Evolutionary conservation across 2,888 invertebrate genomes (phyloP).

Genomic region (Anarsia innoxiella): DNA sequence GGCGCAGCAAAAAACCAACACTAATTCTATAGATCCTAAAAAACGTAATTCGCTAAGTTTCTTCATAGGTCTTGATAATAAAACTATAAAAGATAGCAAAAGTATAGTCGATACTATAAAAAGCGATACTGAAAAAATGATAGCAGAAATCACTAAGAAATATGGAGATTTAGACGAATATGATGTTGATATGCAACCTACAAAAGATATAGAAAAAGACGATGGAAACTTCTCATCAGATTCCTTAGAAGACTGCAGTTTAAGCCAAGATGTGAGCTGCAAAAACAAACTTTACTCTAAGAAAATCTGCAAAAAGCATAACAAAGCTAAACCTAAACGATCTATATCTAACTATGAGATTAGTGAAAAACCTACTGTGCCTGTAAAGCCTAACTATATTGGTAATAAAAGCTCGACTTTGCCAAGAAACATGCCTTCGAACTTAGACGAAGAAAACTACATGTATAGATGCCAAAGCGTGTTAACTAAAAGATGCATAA

Average conservation of each 20-base stretch:
- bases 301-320: conserved; percentile 70
- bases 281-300: conserved; percentile 70
- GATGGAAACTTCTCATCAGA: conserved; percentile 87
- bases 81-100: conserved; percentile 61
- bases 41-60: conserved; percentile 79
- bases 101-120: conserved; percentile 78
- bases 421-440: conserved; percentile 70
- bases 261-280: conserved; percentile 70
- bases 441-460: conserved; percentile 67
- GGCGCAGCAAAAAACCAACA: conserved; percentile 30
- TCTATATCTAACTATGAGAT: conserved; percentile 88
- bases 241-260: conserved; percentile 82
- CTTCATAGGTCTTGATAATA: conserved; percentile 77
- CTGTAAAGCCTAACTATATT: conserved; percentile 51
- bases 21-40: conserved; percentile 60
- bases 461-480: conserved; percentile 70
- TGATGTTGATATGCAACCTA: conserved; percentile 56
- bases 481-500: conserved; percentile 72
- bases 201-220: conserved; percentile 63
- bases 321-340: conserved; percentile 66
- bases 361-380: conserved; percentile 58
- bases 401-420: conserved; percentile 64
- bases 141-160: conserved; percentile 78
- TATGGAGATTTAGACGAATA: conserved; percentile 77
- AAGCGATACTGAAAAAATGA: conserved; percentile 79